Evolutionary conservation across 2,888 invertebrate species (phyloP), one percentile per base, ranked within the genome.

Genomic region (Sesia apiformis): DNA sequence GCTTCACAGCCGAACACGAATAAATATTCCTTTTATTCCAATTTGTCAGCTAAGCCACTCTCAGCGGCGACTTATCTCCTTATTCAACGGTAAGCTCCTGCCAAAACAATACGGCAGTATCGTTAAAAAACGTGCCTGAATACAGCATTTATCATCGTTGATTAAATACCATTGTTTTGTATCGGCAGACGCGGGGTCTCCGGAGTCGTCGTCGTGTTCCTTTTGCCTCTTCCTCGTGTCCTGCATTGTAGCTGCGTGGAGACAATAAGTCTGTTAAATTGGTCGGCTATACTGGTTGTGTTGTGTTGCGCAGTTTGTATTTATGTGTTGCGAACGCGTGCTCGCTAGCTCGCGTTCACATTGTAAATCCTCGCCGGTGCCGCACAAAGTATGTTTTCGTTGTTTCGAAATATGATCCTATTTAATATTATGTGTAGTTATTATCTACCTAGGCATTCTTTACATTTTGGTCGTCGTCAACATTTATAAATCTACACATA

Each of bases 161-260:
- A 88, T 89, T 89, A 89, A 89, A 89, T 89, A 87, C 87, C 88
- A 87, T 88, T 88, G 89, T 88, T 87, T 89, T 86, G 87, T 87
- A 85, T 84, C 83, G 83, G 81, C 78, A 81, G 81, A 76, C 79
- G 75, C 75, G 78, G 82, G 78, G 82, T 60, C 80, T 81, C 75
- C 84, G 81, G 63, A 58, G 60, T 5, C 4, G 4, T 52, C 63
- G 66, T 81, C 79, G 69, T 83, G 75, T 67, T 86, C 77, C 72
- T 87, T 87, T 88, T 88, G 79, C 77, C 70, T 76, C 76, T 73
- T 73, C 71, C 63, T 66, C 76, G 69, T 80, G 81, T 84, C 81
- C 81, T 78, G 86, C 82, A 84, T 86, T 87, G 83, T 87, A 83
- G 74, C 73, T 71, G 64, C 73, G 66, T 77, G 86, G 88, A 88